Conservation (phyloP, 2,888 invertebrate species). For the Bunonema sp. region DNA sequence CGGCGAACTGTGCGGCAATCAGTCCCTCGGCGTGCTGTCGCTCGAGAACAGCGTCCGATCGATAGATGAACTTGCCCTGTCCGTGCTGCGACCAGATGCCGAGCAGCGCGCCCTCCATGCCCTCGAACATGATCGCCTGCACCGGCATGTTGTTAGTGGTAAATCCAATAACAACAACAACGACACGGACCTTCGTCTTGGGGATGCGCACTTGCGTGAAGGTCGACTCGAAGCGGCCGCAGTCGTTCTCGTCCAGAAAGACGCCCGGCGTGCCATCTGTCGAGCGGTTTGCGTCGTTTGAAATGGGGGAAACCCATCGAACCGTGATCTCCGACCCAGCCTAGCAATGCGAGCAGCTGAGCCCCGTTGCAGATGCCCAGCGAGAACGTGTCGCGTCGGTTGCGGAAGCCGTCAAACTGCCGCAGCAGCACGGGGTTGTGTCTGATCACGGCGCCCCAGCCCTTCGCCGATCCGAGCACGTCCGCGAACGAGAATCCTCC, state of each 20-base stretch:
- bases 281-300: slow-evolving; percentile 1
- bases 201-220: slow-evolving; percentile 66
- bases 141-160: too few relatives aligned
- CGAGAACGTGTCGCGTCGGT: slow-evolving; percentile 66
- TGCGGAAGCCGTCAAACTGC: slow-evolving; percentile 64
- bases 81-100: slow-evolving; percentile 94
- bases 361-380: slow-evolving; percentile 97
- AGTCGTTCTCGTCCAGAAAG: slow-evolving; percentile 65
- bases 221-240: slow-evolving; percentile 72
- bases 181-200: background rate
- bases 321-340: slow-evolving; percentile 58
- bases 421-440: slow-evolving; percentile 62
- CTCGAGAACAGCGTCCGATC: slow-evolving; percentile 42
- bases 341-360: slow-evolving; percentile 79
- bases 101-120: slow-evolving; percentile 73
- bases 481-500: slow-evolving; percentile 98
- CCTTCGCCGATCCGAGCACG: slow-evolving; percentile 86
- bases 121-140: slow-evolving; percentile 65
- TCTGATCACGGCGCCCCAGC: slow-evolving; percentile 82
- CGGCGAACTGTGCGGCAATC: slow-evolving; percentile 66
- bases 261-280: slow-evolving; percentile 9
- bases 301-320: background rate
- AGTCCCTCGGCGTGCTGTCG: slow-evolving; percentile 52
- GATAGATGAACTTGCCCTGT: slow-evolving; percentile 54
- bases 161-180: too few relatives aligned